These are phyloP conservation scores for Scomber japonicus DNA, from an alignment of 2,113 vertebrate genomes.

Conservation along the genomic window DNA sequence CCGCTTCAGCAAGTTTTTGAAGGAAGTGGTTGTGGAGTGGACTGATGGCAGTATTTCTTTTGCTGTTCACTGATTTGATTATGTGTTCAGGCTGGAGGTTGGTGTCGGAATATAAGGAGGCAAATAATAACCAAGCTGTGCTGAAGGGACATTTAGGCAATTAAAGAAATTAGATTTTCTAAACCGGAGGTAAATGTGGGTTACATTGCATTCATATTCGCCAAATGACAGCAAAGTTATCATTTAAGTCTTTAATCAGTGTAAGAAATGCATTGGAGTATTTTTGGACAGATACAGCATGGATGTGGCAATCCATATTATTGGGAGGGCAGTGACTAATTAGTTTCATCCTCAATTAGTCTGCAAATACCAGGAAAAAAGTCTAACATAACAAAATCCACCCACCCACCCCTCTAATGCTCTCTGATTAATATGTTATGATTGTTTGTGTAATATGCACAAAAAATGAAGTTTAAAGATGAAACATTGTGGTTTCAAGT, in stretches of 20 bases:
- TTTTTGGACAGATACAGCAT: background rate
- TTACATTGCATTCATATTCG: background rate
- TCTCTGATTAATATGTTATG: no score
- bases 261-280: background rate
- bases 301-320: no score
- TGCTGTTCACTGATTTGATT: background rate
- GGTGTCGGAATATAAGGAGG: background rate
- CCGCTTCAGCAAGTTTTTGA: background rate
- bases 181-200: slow-evolving; percentile 8
- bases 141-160: background rate
- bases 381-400: no score
- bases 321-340: no score
- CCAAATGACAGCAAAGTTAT: background rate
- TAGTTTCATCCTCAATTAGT: no score
- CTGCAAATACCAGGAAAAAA: no score
- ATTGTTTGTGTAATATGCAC: no score
- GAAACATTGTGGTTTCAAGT: no score
- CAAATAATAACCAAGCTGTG: background rate
- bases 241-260: background rate
- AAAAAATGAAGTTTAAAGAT: no score
- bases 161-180: background rate
- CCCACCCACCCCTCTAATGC: no score
- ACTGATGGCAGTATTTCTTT: background rate
- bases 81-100: background rate
- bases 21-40: background rate